Percentiles rank a stretch among this genome's conserved stretches.
phyloP scores from a whole-genome alignment of 2,797 vertebrate species.

The Pogoniulus pusillus region DNA sequence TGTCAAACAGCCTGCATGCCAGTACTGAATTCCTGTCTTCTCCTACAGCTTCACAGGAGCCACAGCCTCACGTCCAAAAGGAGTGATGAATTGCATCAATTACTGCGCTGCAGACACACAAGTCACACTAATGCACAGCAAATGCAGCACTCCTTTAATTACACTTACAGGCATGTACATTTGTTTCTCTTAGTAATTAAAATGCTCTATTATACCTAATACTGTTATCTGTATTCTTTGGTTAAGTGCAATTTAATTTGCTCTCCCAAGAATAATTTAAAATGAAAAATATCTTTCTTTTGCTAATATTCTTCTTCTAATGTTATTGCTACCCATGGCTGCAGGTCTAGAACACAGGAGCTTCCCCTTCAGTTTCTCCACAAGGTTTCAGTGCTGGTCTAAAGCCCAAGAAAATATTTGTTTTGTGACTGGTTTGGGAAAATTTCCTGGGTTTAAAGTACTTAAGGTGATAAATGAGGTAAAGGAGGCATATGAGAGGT shows the following conservation, averaged over 20 bases:
- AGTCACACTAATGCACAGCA: constrained; percentile 49
- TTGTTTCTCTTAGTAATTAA: constrained; percentile 71
- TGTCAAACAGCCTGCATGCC: neutral
- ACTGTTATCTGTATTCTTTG: constrained; percentile 53
- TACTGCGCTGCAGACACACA: constrained; percentile 36
- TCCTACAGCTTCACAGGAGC: neutral
- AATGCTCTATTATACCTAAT: constrained; percentile 58
- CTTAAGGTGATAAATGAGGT: neutral
- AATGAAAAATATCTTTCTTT: constrained; percentile 17
- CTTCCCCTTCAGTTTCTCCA: neutral
- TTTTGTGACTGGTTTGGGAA: neutral
- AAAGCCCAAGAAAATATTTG: neutral
- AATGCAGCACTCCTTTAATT: constrained; percentile 61
- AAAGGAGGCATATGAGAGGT: neutral
- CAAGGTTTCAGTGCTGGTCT: neutral
- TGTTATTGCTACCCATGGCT: neutral
- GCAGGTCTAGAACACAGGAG: neutral
- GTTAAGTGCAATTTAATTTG: constrained; percentile 66
- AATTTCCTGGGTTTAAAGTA: neutral
- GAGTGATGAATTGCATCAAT: constrained; percentile 63
- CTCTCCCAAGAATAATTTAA: constrained; percentile 45
- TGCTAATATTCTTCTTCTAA: neutral
- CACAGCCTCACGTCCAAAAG: neutral
- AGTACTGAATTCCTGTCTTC: neutral
- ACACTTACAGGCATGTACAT: constrained; percentile 22